Percentiles rank a stretch among this genome's conserved stretches.
phyloP scores from a whole-genome alignment of 1,140 invertebrate genomes.

The Penaeus japonicus region DNA sequence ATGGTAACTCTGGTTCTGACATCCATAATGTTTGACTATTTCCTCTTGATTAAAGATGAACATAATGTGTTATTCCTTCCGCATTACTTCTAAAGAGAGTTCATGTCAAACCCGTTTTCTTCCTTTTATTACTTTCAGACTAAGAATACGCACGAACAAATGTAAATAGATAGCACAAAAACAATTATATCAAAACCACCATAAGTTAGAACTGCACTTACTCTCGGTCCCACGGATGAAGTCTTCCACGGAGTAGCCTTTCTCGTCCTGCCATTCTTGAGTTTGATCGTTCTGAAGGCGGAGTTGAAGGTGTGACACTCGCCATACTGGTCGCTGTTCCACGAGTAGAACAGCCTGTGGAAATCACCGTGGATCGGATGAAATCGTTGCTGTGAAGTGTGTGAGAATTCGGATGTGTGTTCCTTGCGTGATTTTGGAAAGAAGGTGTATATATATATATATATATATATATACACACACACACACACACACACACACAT shows the following conservation, averaged over 20 bases:
- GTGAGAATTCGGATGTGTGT: too few species aligned
- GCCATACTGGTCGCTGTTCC: conserved; percentile 53
- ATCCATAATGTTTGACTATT: too few species aligned
- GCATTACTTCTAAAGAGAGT: not conserved
- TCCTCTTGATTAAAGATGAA: too few species aligned
- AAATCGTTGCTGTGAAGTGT: not conserved
- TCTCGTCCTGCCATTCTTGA: not conserved
- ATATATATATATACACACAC: too few species aligned
- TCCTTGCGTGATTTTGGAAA: too few species aligned
- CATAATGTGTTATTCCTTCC: too few species aligned
- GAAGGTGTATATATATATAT: too few species aligned
- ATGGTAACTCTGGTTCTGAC: too few species aligned
- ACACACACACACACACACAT: too few species aligned
- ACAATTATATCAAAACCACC: too few species aligned
- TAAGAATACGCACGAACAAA: too few species aligned
- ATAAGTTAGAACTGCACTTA: not conserved
- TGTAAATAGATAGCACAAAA: too few species aligned
- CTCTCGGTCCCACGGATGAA: conserved; percentile 16
- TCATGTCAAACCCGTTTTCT: not conserved
- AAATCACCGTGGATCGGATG: not conserved
- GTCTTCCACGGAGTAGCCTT: not conserved
- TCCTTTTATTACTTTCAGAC: not conserved
- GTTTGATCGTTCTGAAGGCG: not conserved
- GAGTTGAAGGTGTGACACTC: conserved; percentile 61
- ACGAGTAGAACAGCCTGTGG: conserved; percentile 19